Base-by-base conservation (phyloP, 2,113 vertebrate species). In the Neodon shergylaensis region DNA sequence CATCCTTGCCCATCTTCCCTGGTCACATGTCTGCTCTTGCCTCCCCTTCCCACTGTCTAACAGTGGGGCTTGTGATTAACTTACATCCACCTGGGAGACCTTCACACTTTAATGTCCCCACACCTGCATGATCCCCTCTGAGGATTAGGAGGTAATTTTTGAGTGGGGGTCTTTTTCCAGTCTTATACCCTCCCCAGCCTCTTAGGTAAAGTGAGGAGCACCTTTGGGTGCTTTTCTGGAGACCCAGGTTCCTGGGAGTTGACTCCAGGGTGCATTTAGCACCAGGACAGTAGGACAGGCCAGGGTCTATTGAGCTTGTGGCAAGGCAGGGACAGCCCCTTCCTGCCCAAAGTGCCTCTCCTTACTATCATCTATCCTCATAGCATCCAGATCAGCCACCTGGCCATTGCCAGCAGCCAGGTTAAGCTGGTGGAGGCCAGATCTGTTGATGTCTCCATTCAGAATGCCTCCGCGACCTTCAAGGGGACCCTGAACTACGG, bases 351-450 rank as follows among this genome's bases (percentile, higher is more conserved):
- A 16, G 19, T n/a, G 0, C 8, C 61, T 24, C 68, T 61, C 31
- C 83, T 33, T 7, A 22, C 7, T 47, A 24, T 58, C 74, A 17
- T 12, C 3, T 26, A 8, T 8, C 58, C 72, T 95, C 95, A n/a
- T 28, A 99, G 99, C 97, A 98, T 99, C 97, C 99, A 99, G 98
- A 98, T 99, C 94, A 98, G 98, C 72, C 98, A 99, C 95, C 96
- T 99, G 98, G 98, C 99, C 3, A 99, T 99, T 0, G 98, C 98
- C 76, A 98, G 84, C 70, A 99, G 99, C 0, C 97, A 98, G 4
- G 99, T 99, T 81, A 98, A 99, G 85, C 98, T 99, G 63, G 97
- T 49, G 79, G 98, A 98, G 36, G 97, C 98, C 0, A 72, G 98
- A 54, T 98, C 98, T 76, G 98, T 99, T 0, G 58, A 96, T 36